A percentile compares a stretch with the other conserved stretches of the same genome.
Evolutionary conservation across 2,888 invertebrate species (phyloP).

Genomic region (Cantharis rustica): DNA sequence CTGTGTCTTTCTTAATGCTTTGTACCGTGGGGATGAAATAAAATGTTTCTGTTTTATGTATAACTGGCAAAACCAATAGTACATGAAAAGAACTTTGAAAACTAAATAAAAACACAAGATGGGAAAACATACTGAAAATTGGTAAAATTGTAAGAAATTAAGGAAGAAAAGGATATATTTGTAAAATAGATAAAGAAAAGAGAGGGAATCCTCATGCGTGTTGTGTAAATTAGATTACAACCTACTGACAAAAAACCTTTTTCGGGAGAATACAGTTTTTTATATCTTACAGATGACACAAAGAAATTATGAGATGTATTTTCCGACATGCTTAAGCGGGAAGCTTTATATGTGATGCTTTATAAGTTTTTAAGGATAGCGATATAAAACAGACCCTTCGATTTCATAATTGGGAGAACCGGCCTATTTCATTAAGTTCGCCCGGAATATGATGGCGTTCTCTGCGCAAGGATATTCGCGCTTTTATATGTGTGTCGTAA

Average conservation of each 20-base stretch:
- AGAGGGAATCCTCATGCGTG: constrained; percentile 39
- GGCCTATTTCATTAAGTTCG: constrained; percentile 50
- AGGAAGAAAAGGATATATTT: constrained; percentile 40
- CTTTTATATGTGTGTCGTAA: constrained; percentile 48
- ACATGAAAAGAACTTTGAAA: constrained; percentile 27
- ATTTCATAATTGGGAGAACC: constrained; percentile 47
- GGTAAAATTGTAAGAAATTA: constrained; percentile 39
- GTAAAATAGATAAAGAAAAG: constrained; percentile 41
- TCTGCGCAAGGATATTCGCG: constrained; percentile 40
- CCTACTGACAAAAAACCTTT: constrained; percentile 37
- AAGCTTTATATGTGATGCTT: constrained; percentile 30
- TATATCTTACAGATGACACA: constrained; percentile 36
- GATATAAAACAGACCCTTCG: constrained; percentile 39
- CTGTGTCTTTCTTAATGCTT: constrained; percentile 7
- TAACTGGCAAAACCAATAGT: constrained; percentile 26
- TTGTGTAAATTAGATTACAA: constrained; percentile 43
- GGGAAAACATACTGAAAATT: constrained; percentile 40
- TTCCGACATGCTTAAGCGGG: constrained; percentile 28
- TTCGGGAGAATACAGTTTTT: constrained; percentile 34
- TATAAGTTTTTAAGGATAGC: constrained; percentile 34
- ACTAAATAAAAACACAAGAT: constrained; percentile 36
- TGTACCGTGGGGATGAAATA: constrained; percentile 20
- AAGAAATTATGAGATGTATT: constrained; percentile 33
- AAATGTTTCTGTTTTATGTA: constrained; percentile 24
- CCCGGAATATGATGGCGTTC: constrained; percentile 41